Percentiles rank a stretch among this genome's conserved stretches.
Evolutionary conservation across 1,140 invertebrate genomes (phyloP).

Genomic region (Tetramorium alpestre): DNA sequence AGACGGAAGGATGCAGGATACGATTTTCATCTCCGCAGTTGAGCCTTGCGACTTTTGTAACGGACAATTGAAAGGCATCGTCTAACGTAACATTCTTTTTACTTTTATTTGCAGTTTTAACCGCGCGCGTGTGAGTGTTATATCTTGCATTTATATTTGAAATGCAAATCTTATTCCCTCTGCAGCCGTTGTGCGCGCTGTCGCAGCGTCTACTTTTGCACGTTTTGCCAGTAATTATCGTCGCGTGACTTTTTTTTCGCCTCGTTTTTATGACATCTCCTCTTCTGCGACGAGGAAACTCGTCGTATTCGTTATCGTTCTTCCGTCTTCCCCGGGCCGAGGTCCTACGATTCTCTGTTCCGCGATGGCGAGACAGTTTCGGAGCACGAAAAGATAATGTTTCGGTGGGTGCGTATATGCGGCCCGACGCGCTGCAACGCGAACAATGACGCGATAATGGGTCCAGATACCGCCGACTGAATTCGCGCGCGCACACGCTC

Average conservation of each 20-base stretch:
- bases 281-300: neutral
- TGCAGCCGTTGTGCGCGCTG: neutral
- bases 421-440: conserved; percentile 10
- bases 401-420: conserved; percentile 2
- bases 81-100: neutral
- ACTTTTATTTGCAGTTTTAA: neutral
- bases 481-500: neutral
- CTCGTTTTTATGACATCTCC: neutral
- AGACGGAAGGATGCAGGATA: neutral
- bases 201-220: neutral
- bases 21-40: neutral
- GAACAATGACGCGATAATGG: conserved; percentile 51
- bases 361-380: conserved; percentile 14
- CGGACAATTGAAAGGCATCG: neutral
- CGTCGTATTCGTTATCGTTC: conserved; percentile 33
- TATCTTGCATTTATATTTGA: neutral
- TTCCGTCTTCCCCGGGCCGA: conserved; percentile 31
- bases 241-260: neutral
- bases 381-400: conserved; percentile 38
- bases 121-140: too few relatives aligned
- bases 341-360: neutral
- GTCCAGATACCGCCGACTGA: conserved; percentile 30
- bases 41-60: neutral
- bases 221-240: conserved; percentile 20
- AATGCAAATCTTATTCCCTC: neutral